phyloP scores from a whole-genome alignment of 1,140 invertebrate species.

The Psix sp. region DNA sequence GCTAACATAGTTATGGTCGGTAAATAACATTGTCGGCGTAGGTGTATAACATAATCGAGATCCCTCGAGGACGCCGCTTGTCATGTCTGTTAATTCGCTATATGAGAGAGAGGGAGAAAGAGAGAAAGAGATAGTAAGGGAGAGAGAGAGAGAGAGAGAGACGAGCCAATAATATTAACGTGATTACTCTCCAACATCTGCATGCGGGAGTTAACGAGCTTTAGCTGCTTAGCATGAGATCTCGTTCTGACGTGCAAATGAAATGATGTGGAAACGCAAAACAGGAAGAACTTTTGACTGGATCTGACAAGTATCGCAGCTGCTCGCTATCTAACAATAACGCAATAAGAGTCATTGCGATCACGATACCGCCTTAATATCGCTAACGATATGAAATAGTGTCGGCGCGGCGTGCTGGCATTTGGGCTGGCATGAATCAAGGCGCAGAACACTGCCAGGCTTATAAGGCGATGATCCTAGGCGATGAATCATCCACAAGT shows the following conservation, averaged over 20 bases:
- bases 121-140: no score
- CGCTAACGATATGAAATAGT: slow-evolving; percentile 65
- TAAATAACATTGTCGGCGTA: slow-evolving; percentile 56
- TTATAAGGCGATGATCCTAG: slow-evolving; percentile 58
- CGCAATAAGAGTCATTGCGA: slow-evolving; percentile 58
- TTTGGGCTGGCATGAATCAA: slow-evolving; percentile 65
- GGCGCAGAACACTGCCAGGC: slow-evolving; percentile 17
- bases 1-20: slow-evolving; percentile 56
- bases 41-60: slow-evolving; percentile 55
- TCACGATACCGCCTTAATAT: slow-evolving; percentile 62
- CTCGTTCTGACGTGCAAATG: slow-evolving; percentile 28
- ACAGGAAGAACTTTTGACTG: slow-evolving; percentile 36
- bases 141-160: no score
- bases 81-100: slow-evolving; percentile 58
- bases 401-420: slow-evolving; percentile 18
- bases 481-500: slow-evolving; percentile 64
- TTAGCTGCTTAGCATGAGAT: slow-evolving; percentile 64
- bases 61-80: slow-evolving; percentile 50
- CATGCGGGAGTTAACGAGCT: slow-evolving; percentile 63
- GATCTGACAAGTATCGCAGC: slow-evolving; percentile 12
- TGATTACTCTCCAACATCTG: slow-evolving; percentile 40
- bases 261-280: slow-evolving; percentile 38
- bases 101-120: slow-evolving; percentile 43
- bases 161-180: slow-evolving; percentile 48
- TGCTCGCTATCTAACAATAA: slow-evolving; percentile 21